A percentile compares a stretch with the other conserved stretches of the same genome.
phyloP scores from a whole-genome alignment of 2,797 vertebrate genomes.

The Taenioides sp. region DNA sequence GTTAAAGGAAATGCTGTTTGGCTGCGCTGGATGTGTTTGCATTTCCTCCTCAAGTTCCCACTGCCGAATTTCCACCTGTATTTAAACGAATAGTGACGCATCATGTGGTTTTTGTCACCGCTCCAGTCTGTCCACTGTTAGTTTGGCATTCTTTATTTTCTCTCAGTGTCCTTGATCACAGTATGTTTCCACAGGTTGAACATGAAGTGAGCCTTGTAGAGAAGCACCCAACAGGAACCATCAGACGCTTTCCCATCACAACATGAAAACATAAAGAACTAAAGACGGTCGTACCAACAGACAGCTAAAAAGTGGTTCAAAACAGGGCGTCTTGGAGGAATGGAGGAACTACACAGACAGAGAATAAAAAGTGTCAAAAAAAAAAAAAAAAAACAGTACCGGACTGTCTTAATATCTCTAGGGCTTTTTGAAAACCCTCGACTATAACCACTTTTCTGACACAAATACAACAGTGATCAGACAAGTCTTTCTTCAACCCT shows the following conservation, averaged over 20 bases:
- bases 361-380: constrained; percentile 44
- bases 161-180: constrained; percentile 24
- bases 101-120: constrained; percentile 48
- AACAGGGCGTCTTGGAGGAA: constrained; percentile 41
- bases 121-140: constrained; percentile 39
- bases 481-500: constrained; percentile 63
- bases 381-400: constrained; percentile 75
- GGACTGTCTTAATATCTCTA: constrained; percentile 76
- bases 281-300: constrained; percentile 65
- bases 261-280: constrained; percentile 24
- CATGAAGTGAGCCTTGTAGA: constrained; percentile 42
- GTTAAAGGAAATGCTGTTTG: constrained; percentile 62
- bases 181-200: constrained; percentile 43
- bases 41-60: constrained; percentile 34
- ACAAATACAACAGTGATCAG: constrained; percentile 62
- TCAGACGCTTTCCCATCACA: constrained; percentile 13
- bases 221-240: constrained; percentile 32
- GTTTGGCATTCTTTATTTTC: constrained; percentile 25
- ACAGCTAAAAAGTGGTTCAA: constrained; percentile 60
- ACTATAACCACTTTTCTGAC: constrained; percentile 45
- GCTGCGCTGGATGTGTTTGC: constrained; percentile 41
- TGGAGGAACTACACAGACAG: constrained; percentile 31
- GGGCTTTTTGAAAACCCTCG: constrained; percentile 49
- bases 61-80: constrained; percentile 36
- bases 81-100: constrained; percentile 40